Conservation (phyloP, 2,797 vertebrate genomes). For the Microcaecilia unicolor region DNA sequence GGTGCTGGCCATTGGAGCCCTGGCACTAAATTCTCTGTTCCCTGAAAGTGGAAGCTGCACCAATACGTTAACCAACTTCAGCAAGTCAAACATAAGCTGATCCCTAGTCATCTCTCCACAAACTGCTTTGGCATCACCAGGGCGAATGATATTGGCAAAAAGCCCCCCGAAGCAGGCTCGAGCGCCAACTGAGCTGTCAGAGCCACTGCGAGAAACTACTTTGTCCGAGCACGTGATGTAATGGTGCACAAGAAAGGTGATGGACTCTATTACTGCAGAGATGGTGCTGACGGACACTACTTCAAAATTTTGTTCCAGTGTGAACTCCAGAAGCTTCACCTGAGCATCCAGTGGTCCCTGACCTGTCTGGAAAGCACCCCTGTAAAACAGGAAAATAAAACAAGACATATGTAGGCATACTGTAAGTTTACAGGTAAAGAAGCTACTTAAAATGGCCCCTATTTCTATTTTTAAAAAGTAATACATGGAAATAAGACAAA, state of each 20-base stretch:
- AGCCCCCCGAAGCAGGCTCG: slow-evolving; percentile 96
- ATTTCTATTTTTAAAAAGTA: too few relatives aligned
- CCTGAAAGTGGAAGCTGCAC: slow-evolving; percentile 90
- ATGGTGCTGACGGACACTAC: slow-evolving; percentile 91
- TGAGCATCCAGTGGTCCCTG: slow-evolving; percentile 94
- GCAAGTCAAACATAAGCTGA: slow-evolving; percentile 95
- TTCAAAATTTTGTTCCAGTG: slow-evolving; percentile 95
- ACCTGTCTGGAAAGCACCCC: slow-evolving; percentile 91
- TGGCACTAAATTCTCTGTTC: slow-evolving; percentile 86
- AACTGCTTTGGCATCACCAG: slow-evolving; percentile 90
- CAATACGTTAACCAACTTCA: slow-evolving; percentile 90
- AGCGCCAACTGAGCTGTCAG: slow-evolving; percentile 89
- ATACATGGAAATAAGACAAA: too few relatives aligned
- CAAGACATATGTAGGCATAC: accelerated
- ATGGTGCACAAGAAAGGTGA: slow-evolving; percentile 94
- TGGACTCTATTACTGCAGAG: slow-evolving; percentile 89
- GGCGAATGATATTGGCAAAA: slow-evolving; percentile 94
- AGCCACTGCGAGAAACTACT: slow-evolving; percentile 91
- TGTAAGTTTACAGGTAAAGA: too few relatives aligned
- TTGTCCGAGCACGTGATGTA: slow-evolving; percentile 97
- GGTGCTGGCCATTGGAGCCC: slow-evolving; percentile 63
- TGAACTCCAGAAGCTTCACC: slow-evolving; percentile 94
- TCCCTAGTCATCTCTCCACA: slow-evolving; percentile 94
- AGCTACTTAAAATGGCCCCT: neutral
- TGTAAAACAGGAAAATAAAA: slow-evolving; percentile 21